These are phyloP conservation scores for Zaprionus lachaisei DNA, from an alignment of 1,140 invertebrate genomes.

Conservation along the genomic window DNA sequence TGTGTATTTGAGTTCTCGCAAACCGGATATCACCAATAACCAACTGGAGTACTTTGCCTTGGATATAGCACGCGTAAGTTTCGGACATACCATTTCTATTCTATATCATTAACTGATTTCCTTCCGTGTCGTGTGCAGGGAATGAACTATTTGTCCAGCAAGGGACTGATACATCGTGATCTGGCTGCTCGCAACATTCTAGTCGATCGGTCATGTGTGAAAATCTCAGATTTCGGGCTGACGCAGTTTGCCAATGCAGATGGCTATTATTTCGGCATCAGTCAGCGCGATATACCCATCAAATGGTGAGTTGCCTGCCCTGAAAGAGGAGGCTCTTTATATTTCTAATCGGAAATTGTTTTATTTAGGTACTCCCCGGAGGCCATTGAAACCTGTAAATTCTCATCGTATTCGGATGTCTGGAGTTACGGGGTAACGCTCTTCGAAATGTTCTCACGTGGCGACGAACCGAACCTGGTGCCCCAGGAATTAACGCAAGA, in stretches of 20 bases:
- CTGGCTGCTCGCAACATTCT: constrained; percentile 94
- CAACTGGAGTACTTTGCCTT: constrained; percentile 85
- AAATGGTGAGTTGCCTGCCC: constrained; percentile 88
- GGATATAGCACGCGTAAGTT: constrained; percentile 89
- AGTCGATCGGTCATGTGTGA: constrained; percentile 92
- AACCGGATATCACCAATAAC: constrained; percentile 87
- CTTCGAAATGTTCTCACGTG: constrained; percentile 96
- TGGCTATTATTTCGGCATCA: constrained; percentile 92
- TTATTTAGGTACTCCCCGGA: constrained; percentile 94
- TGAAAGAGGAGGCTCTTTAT: not conserved
- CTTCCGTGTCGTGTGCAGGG: constrained; percentile 86
- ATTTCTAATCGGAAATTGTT: not conserved
- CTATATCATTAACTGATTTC: not conserved
- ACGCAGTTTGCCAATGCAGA: constrained; percentile 91
- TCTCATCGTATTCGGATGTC: constrained; percentile 93
- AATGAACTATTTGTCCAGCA: constrained; percentile 94
- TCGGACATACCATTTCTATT: not conserved
- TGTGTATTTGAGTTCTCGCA: constrained; percentile 90
- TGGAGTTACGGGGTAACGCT: constrained; percentile 98
- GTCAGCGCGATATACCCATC: constrained; percentile 90
- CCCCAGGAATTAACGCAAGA: constrained; percentile 76
- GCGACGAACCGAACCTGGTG: constrained; percentile 88
- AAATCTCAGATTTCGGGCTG: constrained; percentile 97
- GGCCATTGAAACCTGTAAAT: constrained; percentile 90
- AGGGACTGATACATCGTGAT: constrained; percentile 94